These are phyloP conservation scores for Panagrolaimus sp. DNA, from an alignment of 1,140 invertebrate genomes.

Conservation along the genomic window DNA sequence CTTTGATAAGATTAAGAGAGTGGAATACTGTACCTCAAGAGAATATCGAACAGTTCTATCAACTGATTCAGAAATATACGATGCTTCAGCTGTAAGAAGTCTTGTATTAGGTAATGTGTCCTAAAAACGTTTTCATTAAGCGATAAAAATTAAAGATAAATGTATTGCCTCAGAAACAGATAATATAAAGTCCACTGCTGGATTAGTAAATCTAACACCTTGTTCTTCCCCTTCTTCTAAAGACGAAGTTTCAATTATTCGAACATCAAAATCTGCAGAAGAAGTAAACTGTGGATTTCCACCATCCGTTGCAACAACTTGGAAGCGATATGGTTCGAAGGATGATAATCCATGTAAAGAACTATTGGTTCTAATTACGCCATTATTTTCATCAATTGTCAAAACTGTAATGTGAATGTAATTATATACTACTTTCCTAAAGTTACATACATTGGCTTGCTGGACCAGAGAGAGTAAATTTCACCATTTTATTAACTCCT, in stretches of 20 bases:
- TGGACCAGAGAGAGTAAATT: constrained; percentile 15
- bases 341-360: constrained; percentile 5
- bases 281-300: not conserved
- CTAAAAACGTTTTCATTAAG: not conserved
- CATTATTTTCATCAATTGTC: not conserved
- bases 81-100: constrained; percentile 5
- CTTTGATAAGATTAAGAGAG: not conserved
- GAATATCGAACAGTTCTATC: constrained; percentile 11
- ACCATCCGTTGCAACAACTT: not conserved
- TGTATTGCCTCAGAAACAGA: not conserved
- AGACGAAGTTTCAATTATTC: not conserved
- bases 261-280: not conserved
- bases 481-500: constrained; percentile 23
- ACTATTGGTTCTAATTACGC: not conserved
- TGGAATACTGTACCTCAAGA: not conserved
- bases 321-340: not conserved
- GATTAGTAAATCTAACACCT: not conserved
- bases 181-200: not conserved
- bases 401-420: not conserved
- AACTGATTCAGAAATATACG: not conserved
- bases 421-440: not conserved
- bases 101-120: not conserved
- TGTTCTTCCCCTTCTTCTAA: not conserved
- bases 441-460: constrained; percentile 22
- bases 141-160: not conserved